Percentiles rank a stretch among this genome's conserved stretches.
Conservation (phyloP, 2,113 vertebrate genomes). For the Nettapus auritus region DNA sequence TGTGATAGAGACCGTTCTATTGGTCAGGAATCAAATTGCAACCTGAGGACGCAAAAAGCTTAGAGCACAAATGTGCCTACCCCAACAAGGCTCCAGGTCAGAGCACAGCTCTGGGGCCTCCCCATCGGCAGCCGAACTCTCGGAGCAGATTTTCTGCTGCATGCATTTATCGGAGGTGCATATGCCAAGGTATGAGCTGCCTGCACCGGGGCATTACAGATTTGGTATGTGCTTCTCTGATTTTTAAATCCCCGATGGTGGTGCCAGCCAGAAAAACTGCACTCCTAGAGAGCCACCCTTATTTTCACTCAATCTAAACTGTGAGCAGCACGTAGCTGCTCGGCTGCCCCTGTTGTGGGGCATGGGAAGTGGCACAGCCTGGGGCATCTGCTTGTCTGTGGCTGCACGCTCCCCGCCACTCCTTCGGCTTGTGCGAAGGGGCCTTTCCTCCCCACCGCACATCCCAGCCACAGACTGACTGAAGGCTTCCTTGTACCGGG, state of each 20-base stretch:
- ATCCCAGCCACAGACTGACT: background rate
- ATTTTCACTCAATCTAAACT: background rate
- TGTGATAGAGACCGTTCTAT: background rate
- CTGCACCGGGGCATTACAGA: background rate
- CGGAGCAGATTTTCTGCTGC: rapidly evolving
- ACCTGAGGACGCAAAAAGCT: background rate
- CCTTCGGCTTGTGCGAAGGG: background rate
- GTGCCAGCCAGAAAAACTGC: background rate
- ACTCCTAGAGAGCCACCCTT: background rate
- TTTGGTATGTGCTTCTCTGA: background rate
- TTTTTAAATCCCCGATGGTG: background rate
- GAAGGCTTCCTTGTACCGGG: background rate
- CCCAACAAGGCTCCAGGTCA: background rate
- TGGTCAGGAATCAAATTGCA: background rate
- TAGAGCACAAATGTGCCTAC: background rate
- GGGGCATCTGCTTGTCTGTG: background rate
- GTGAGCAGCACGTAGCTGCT: background rate
- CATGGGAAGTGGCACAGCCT: background rate
- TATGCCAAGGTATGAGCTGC: background rate
- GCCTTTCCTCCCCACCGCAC: background rate
- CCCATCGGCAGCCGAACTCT: background rate
- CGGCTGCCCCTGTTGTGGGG: rapidly evolving
- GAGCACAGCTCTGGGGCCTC: background rate
- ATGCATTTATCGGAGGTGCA: background rate
- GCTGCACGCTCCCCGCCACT: background rate